Conservation (phyloP, 2,113 vertebrate species). For the Alaudala cheleensis region DNA sequence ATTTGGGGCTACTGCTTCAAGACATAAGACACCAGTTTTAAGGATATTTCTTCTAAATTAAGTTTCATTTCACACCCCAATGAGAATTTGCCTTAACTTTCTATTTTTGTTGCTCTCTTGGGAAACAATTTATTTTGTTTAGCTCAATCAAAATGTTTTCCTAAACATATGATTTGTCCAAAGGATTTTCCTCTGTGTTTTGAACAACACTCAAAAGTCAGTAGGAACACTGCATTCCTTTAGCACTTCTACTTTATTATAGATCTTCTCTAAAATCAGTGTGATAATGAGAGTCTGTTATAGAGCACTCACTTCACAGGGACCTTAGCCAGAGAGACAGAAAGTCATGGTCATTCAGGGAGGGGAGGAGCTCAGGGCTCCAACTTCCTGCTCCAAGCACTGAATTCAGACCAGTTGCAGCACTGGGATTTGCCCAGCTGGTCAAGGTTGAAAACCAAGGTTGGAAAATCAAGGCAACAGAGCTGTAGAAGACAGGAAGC, state of each 20-base stretch:
- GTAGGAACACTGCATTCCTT: neutral
- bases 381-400: neutral
- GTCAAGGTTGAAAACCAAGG: neutral
- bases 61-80: neutral
- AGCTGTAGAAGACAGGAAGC: neutral
- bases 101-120: neutral
- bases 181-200: neutral
- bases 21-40: neutral
- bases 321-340: neutral
- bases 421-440: neutral
- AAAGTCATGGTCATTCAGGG: neutral
- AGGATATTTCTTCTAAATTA: neutral
- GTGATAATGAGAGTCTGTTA: neutral
- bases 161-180: neutral
- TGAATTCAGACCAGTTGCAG: neutral
- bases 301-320: neutral
- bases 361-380: neutral
- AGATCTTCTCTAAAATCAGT: neutral
- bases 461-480: neutral
- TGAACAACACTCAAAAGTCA: neutral
- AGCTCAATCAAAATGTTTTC: neutral
- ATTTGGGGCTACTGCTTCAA: neutral
- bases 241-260: neutral
- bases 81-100: neutral
- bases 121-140: neutral